Conservation (phyloP, 2,113 vertebrate species). For the Macaca fascicularis region T2T-MFA8v1.1 NC_088395.1:118951001-118951500, state of each 20-base stretch:
- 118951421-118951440: slow-evolving; percentile 36
- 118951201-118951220: background rate
- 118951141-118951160: background rate
- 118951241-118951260: background rate
- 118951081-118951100: no score
- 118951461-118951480: background rate
- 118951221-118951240: background rate
- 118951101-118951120: background rate
- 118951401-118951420: slow-evolving; percentile 11
- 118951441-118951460: background rate
- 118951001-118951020: no score
- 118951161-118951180: background rate
- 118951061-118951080: no score
- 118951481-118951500: slow-evolving; percentile 31
- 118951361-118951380: background rate
- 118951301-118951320: background rate
- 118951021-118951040: no score
- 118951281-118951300: slow-evolving; percentile 9
- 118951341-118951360: background rate
- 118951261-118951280: background rate
- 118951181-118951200: background rate
- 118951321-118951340: background rate
- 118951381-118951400: slow-evolving; percentile 29
- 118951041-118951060: no score
- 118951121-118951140: background rate